phyloP scores from a whole-genome alignment of 2,888 invertebrate genomes.

The Acleris holmiana region DNA sequence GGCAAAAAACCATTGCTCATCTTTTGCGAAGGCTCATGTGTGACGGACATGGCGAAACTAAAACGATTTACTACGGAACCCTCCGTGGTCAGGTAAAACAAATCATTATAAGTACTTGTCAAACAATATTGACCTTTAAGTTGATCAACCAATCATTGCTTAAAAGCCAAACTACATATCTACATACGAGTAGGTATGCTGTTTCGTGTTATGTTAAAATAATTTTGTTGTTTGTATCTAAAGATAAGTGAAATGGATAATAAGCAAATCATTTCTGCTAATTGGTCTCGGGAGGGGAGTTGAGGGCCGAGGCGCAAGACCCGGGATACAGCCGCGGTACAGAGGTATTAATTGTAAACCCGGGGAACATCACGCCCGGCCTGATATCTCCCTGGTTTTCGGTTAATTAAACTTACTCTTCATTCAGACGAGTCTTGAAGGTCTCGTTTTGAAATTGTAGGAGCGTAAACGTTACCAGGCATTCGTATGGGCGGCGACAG shows the following conservation, averaged over 20 bases:
- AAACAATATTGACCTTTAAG: too few relatives aligned
- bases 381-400: slow-evolving; percentile 29
- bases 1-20: too few relatives aligned
- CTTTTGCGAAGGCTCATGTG: too few relatives aligned
- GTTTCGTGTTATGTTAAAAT: slow-evolving; percentile 16
- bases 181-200: not conserved
- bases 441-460: slow-evolving; percentile 27
- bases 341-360: slow-evolving; percentile 26
- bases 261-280: slow-evolving; percentile 14
- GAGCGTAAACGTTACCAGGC: slow-evolving; percentile 16
- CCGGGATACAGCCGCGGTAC: slow-evolving; percentile 5
- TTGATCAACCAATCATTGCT: too few relatives aligned
- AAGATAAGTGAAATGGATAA: slow-evolving; percentile 17
- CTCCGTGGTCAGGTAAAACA: too few relatives aligned
- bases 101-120: too few relatives aligned
- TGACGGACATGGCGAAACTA: too few relatives aligned
- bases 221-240: slow-evolving; percentile 7
- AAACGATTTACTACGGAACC: too few relatives aligned
- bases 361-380: slow-evolving; percentile 14
- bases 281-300: slow-evolving; percentile 2
- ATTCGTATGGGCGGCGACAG: too few relatives aligned
- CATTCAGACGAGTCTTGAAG: slow-evolving; percentile 19
- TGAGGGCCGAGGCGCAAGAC: slow-evolving; percentile 15
- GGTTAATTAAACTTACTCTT: slow-evolving; percentile 32
- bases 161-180: too few relatives aligned